Evolutionary conservation across 2,888 invertebrate genomes (phyloP), one percentile per base, ranked within the genome.

Genomic region (Xestia c-nigrum): DNA sequence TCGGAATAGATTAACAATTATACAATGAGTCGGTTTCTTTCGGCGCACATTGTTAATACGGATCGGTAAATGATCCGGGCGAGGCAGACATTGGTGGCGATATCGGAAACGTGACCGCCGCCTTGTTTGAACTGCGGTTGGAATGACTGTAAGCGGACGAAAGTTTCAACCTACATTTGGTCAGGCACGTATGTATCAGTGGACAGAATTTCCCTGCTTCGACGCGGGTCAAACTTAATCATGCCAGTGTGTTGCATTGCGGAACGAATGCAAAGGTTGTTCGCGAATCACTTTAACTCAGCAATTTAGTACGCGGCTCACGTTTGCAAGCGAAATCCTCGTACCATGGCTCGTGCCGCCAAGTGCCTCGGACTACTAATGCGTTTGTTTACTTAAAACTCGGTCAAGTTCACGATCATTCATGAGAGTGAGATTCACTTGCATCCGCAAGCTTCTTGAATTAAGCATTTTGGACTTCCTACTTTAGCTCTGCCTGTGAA

Each of bases 81-180:
- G 90, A 90, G 88, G 89, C 81, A 89, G 85, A 88, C 84, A 82
- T 86, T 87, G 88, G 83, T 84, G 86, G 91, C 91, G 90, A 93
- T 93, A 93, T 93, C 86, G 91, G 91, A 93, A 93, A 95, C 94
- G 94, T 94, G 96, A 94, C 93, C 92, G 89, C 88, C 88, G 93
- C 88, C 93, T 94, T 95, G 93, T 95, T 96, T 95, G 93, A 88
- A 91, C 91, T 95, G 95, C 94, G 94, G 95, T 95, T 93, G 90
- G 90, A 92, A 92, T 91, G 90, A 90, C 92, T 92, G 89, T 89
- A 91, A 91, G 90, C 92, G 91, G 93, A 95, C 93, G 96, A 96
- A 96, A 96, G 95, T 95, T 92, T 90, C 92, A 94, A 92, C 95
- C 95, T 93, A 96, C 94, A 94, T 95, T 84, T 88, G 88, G 90